Evolutionary conservation across 2,797 vertebrate species (phyloP).

Genomic region (Buphagus erythrorhynchus): DNA sequence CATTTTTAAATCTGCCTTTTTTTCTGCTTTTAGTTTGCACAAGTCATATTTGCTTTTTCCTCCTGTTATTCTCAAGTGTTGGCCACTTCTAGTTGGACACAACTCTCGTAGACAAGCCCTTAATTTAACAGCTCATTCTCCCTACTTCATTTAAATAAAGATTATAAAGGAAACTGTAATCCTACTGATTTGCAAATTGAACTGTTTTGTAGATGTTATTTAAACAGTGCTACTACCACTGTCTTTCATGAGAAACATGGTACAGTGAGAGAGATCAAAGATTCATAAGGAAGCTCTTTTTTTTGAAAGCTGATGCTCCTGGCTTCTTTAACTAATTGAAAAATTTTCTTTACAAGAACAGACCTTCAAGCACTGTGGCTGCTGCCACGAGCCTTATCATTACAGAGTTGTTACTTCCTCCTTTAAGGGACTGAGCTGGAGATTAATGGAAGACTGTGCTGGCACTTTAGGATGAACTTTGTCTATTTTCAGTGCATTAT

Average conservation of each 20-base stretch:
- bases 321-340: slow-evolving; percentile 81
- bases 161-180: slow-evolving; percentile 57
- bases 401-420: slow-evolving; percentile 73
- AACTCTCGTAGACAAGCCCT: slow-evolving; percentile 12
- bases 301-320: slow-evolving; percentile 72
- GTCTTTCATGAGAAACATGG: slow-evolving; percentile 66
- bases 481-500: slow-evolving; percentile 22
- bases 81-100: slow-evolving; percentile 46
- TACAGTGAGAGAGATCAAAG: slow-evolving; percentile 74
- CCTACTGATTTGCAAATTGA: slow-evolving; percentile 69
- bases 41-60: not conserved
- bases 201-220: slow-evolving; percentile 71
- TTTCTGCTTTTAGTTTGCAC: not conserved
- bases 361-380: slow-evolving; percentile 74
- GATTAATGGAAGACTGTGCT: slow-evolving; percentile 65
- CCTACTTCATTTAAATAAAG: slow-evolving; percentile 61
- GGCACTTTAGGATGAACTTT: slow-evolving; percentile 59
- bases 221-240: slow-evolving; percentile 48
- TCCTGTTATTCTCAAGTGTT: not conserved
- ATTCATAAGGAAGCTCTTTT: slow-evolving; percentile 68
- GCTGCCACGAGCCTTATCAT: slow-evolving; percentile 68
- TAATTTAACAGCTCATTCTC: slow-evolving; percentile 60
- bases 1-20: not conserved
- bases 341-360: slow-evolving; percentile 78
- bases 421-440: slow-evolving; percentile 66